These are phyloP conservation scores for Martes martes DNA, from an alignment of 2,113 vertebrate species.

Conservation along the genomic window DNA sequence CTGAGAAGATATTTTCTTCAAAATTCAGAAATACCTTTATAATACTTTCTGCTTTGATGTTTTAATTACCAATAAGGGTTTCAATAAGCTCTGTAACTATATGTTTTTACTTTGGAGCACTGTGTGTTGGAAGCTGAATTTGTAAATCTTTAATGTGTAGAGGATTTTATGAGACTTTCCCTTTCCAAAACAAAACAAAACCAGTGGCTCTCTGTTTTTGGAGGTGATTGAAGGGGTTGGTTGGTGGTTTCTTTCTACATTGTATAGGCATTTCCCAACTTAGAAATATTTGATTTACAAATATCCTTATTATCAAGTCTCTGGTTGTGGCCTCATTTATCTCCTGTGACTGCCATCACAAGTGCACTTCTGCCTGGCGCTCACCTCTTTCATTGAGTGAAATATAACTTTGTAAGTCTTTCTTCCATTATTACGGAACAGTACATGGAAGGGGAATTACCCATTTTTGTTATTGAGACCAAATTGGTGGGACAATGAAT, in stretches of 20 bases:
- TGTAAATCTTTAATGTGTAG: not conserved
- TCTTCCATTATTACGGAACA: not conserved
- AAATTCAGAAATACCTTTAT: not conserved
- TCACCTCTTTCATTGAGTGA: not conserved
- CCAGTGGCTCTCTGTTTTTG: not conserved
- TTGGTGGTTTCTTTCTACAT: not conserved
- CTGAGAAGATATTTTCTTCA: not conserved
- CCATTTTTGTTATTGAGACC: not conserved
- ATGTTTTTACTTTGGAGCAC: not conserved
- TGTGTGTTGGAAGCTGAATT: not conserved
- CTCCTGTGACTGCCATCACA: not conserved
- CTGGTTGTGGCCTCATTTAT: not conserved
- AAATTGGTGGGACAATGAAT: not conserved
- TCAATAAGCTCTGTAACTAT: not conserved
- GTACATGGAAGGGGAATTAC: not conserved
- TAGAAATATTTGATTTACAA: not conserved
- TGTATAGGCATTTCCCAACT: not conserved
- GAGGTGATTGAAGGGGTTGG: not conserved
- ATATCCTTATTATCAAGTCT: not conserved
- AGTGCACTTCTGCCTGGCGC: not conserved
- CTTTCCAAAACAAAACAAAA: not conserved
- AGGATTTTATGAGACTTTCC: not conserved
- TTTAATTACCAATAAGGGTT: constrained; percentile 15
- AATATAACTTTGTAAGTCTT: not conserved
- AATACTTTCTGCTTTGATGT: not conserved